Percentiles rank a stretch among this genome's conserved stretches.
Conservation (phyloP, 1,140 invertebrate species). For the Acromyrmex echinatior region DNA sequence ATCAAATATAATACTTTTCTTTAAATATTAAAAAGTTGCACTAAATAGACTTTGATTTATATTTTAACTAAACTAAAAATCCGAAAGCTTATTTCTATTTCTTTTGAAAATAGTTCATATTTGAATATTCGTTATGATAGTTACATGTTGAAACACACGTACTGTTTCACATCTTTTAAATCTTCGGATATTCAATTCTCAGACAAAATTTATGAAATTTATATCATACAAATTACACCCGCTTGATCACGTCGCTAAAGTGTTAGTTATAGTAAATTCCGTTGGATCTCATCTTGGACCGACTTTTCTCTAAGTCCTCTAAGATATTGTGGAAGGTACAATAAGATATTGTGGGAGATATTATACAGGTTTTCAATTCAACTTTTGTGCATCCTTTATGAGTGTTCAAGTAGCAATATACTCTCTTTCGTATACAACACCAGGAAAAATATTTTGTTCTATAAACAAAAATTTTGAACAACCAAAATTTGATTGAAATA, state of each 20-base stretch:
- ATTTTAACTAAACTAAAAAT: neutral
- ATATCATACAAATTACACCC: constrained; percentile 52
- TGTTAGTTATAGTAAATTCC: constrained; percentile 37
- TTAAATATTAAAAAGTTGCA: neutral
- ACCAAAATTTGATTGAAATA: no score
- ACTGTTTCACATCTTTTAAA: neutral
- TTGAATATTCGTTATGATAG: neutral
- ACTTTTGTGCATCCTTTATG: constrained; percentile 53
- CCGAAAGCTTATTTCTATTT: neutral
- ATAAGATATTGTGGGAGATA: constrained; percentile 45
- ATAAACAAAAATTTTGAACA: no score
- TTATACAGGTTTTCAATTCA: constrained; percentile 69
- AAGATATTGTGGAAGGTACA: constrained; percentile 44
- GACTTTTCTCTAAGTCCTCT: constrained; percentile 17
- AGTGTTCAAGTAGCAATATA: constrained; percentile 16
- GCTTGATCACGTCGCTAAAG: constrained; percentile 19
- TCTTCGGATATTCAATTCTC: constrained; percentile 38
- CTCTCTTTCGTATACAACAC: neutral
- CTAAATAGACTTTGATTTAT: neutral
- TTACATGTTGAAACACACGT: constrained; percentile 14
- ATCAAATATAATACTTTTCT: neutral
- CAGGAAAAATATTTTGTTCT: no score
- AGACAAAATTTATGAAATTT: constrained; percentile 8
- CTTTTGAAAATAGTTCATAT: neutral
- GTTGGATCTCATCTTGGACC: constrained; percentile 32